phyloP scores from a whole-genome alignment of 23 tunicate genomes.

The Aplidium turbinatum region DNA sequence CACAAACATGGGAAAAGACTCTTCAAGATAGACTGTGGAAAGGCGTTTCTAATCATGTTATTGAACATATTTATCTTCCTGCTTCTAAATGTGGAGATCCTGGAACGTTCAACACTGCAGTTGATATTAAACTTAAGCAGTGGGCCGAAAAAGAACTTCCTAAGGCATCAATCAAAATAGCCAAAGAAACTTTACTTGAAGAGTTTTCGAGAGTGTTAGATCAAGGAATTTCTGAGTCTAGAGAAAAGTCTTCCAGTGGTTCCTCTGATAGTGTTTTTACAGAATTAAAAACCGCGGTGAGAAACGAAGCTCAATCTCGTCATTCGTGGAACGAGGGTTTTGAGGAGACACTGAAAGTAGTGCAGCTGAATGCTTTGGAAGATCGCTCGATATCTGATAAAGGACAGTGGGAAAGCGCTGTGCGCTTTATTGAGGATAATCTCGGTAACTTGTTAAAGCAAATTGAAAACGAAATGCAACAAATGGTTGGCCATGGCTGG shows the following conservation, averaged over 20 bases:
- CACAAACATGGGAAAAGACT: conserved; percentile 81
- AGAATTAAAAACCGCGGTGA: conserved; percentile 58
- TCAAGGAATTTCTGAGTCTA: not conserved
- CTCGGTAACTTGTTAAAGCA: conserved; percentile 55
- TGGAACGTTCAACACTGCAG: conserved; percentile 87
- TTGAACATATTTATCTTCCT: conserved; percentile 90
- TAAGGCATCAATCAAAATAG: conserved; percentile 69
- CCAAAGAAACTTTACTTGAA: conserved; percentile 67
- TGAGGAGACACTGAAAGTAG: conserved; percentile 68
- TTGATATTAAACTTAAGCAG: conserved; percentile 89
- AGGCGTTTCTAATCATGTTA: conserved; percentile 66
- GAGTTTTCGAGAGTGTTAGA: conserved; percentile 69
- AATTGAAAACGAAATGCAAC: conserved; percentile 60
- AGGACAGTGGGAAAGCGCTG: conserved; percentile 85
- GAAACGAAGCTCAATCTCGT: conserved; percentile 65
- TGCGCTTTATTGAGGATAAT: conserved; percentile 79
- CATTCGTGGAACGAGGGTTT: conserved; percentile 87
- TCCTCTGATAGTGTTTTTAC: conserved; percentile 49
- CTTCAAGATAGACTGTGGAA: conserved; percentile 79
- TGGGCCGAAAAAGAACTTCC: conserved; percentile 85
- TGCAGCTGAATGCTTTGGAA: conserved; percentile 82
- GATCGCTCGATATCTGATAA: conserved; percentile 85
- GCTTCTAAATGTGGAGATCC: conserved; percentile 85
- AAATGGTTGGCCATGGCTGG: conserved; percentile 71
- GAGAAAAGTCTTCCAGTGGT: conserved; percentile 34